A percentile compares a stretch with the other conserved stretches of the same genome.
Evolutionary conservation across 2,888 invertebrate species (phyloP).

Genomic region (Himalopsyche tibetana): DNA sequence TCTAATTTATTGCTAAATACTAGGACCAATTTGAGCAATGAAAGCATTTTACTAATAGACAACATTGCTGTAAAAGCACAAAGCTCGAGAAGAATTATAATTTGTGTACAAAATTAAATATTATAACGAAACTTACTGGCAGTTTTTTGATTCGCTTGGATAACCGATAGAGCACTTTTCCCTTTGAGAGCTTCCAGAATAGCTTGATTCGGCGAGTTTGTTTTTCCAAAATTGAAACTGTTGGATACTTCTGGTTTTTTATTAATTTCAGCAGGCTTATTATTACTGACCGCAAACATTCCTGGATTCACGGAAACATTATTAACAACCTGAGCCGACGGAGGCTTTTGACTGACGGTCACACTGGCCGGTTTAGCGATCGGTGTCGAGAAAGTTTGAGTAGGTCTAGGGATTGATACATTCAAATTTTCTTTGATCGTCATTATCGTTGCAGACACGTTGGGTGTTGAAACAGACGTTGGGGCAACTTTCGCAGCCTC

Average conservation of each 20-base stretch:
- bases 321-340: not conserved
- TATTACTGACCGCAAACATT: not conserved
- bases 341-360: not conserved
- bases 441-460: not conserved
- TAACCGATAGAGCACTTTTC: not conserved
- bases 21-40: too few relatives aligned
- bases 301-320: not conserved
- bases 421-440: not conserved
- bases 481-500: conserved; percentile 59
- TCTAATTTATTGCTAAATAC: too few relatives aligned
- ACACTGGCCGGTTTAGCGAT: not conserved
- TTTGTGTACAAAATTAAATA: not conserved
- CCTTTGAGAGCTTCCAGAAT: conserved; percentile 26
- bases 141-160: conserved; percentile 14
- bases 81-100: too few relatives aligned
- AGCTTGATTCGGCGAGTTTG: not conserved
- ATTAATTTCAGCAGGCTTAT: not conserved
- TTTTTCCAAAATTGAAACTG: not conserved
- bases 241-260: not conserved
- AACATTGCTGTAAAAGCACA: too few relatives aligned
- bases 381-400: not conserved
- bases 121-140: not conserved
- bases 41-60: too few relatives aligned
- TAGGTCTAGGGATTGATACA: not conserved
- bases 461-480: conserved; percentile 25